Evolutionary conservation across 2,888 invertebrate genomes (phyloP).

Genomic region (Zygaena filipendulae): DNA sequence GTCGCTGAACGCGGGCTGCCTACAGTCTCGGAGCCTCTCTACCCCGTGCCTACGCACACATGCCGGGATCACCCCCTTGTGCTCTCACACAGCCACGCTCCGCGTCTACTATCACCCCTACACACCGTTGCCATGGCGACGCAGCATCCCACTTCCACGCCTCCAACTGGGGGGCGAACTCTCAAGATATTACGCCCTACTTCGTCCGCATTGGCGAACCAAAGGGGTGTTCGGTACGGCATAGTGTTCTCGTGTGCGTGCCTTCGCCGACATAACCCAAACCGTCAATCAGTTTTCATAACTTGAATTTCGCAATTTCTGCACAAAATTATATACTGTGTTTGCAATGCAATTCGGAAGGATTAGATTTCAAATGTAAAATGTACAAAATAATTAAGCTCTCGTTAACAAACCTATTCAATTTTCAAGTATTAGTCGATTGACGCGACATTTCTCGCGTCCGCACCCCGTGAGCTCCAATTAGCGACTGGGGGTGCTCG

Average conservation of each 20-base stretch:
- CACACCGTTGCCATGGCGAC: slow-evolving; percentile 70
- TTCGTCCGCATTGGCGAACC: slow-evolving; percentile 62
- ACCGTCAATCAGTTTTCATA: too few species aligned
- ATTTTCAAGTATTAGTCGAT: slow-evolving; percentile 64
- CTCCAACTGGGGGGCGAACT: slow-evolving; percentile 66
- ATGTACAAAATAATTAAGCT: too few species aligned
- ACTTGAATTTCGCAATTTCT: slow-evolving; percentile 16
- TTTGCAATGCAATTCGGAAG: slow-evolving; percentile 1
- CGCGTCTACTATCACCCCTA: slow-evolving; percentile 51
- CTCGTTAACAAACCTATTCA: slow-evolving; percentile 66
- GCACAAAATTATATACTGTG: background rate
- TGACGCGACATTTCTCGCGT: slow-evolving; percentile 61
- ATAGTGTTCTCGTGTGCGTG: slow-evolving; percentile 37
- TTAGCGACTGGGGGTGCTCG: slow-evolving; percentile 62
- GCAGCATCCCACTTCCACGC: slow-evolving; percentile 71
- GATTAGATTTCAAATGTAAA: slow-evolving; percentile 1
- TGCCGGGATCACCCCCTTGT: slow-evolving; percentile 13
- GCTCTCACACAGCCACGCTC: slow-evolving; percentile 34
- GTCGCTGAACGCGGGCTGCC: slow-evolving; percentile 28
- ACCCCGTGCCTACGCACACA: slow-evolving; percentile 28
- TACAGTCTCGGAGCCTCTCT: too few species aligned
- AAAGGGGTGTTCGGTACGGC: slow-evolving; percentile 56
- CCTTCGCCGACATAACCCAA: too few species aligned
- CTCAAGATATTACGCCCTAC: slow-evolving; percentile 67
- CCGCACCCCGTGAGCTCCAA: slow-evolving; percentile 62